phyloP scores from a whole-genome alignment of 1,140 invertebrate genomes.

The Diorhabda sublineata region DNA sequence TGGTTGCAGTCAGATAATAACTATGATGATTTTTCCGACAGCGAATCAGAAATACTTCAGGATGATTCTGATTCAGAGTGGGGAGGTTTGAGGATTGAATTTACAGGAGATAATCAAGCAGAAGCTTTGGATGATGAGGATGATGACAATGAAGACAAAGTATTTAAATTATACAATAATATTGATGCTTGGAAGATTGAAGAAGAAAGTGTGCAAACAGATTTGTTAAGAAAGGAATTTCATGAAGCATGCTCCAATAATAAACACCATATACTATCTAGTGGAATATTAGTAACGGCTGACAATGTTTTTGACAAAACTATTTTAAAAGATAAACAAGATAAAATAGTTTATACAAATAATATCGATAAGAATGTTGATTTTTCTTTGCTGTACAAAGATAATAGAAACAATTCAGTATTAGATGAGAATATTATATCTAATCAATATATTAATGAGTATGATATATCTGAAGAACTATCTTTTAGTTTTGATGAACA shows the following conservation, averaged over 20 bases:
- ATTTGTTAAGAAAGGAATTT: slow-evolving; percentile 42
- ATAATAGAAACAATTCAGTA: slow-evolving; percentile 1
- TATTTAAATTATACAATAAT: slow-evolving; percentile 31
- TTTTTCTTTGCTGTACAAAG: slow-evolving; percentile 25
- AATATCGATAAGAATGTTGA: slow-evolving; percentile 19
- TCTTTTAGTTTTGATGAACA: slow-evolving; percentile 81
- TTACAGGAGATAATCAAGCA: slow-evolving; percentile 76
- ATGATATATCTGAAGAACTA: slow-evolving; percentile 25
- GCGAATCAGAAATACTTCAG: slow-evolving; percentile 38
- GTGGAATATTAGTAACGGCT: slow-evolving; percentile 31
- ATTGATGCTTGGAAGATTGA: slow-evolving; percentile 34
- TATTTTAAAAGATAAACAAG: slow-evolving; percentile 14
- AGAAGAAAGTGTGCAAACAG: slow-evolving; percentile 41
- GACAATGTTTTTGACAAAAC: slow-evolving; percentile 29
- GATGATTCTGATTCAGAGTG: slow-evolving; percentile 49
- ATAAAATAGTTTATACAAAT: not conserved
- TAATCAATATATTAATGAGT: slow-evolving; percentile 24
- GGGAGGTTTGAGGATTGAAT: slow-evolving; percentile 67
- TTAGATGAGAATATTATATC: not conserved
- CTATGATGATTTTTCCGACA: slow-evolving; percentile 48
- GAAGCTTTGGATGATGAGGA: slow-evolving; percentile 72
- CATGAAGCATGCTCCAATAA: slow-evolving; percentile 34
- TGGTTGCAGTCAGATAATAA: slow-evolving; percentile 40
- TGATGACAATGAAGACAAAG: slow-evolving; percentile 28
- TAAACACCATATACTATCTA: slow-evolving; percentile 33